phyloP scores from a whole-genome alignment of 2,888 invertebrate genomes.

The Hesperia comma region DNA sequence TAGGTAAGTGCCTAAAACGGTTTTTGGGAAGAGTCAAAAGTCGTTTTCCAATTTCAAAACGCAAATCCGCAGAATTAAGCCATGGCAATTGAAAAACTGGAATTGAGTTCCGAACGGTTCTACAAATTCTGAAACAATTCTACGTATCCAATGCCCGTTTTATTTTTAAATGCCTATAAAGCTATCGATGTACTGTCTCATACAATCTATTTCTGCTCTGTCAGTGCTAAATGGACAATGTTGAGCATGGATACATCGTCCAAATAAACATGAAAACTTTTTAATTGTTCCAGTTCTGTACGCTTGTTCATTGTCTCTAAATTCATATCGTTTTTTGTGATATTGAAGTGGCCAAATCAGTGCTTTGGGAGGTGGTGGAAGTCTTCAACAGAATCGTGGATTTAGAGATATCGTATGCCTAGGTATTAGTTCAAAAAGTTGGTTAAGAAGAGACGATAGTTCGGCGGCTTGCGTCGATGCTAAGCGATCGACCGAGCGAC shows the following conservation, averaged over 20 bases:
- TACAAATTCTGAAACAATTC: constrained; percentile 36
- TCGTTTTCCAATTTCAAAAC: constrained; percentile 35
- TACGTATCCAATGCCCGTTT: constrained; percentile 35
- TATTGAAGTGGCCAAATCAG: too few relatives aligned
- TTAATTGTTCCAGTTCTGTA: constrained; percentile 23
- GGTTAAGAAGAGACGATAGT: too few relatives aligned
- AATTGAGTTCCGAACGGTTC: constrained; percentile 34
- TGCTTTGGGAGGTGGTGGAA: too few relatives aligned
- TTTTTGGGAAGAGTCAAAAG: constrained; percentile 30
- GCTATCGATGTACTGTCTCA: constrained; percentile 37
- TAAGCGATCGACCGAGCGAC: too few relatives aligned
- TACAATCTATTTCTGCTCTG: constrained; percentile 37
- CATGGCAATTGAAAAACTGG: constrained; percentile 35
- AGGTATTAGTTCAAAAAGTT: too few relatives aligned
- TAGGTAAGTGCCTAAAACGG: constrained; percentile 9
- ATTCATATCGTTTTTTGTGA: constrained; percentile 13
- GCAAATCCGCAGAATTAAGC: constrained; percentile 37
- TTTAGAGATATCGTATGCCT: too few relatives aligned
- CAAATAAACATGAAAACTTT: constrained; percentile 36
- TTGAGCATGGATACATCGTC: constrained; percentile 29
- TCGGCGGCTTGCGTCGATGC: too few relatives aligned
- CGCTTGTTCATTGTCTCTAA: constrained; percentile 3
- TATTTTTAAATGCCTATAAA: constrained; percentile 38
- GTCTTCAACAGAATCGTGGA: too few relatives aligned
- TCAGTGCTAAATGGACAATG: constrained; percentile 36